Evolutionary conservation across 2,888 invertebrate genomes (phyloP).

Genomic region (Diachrysia chrysitis): DNA sequence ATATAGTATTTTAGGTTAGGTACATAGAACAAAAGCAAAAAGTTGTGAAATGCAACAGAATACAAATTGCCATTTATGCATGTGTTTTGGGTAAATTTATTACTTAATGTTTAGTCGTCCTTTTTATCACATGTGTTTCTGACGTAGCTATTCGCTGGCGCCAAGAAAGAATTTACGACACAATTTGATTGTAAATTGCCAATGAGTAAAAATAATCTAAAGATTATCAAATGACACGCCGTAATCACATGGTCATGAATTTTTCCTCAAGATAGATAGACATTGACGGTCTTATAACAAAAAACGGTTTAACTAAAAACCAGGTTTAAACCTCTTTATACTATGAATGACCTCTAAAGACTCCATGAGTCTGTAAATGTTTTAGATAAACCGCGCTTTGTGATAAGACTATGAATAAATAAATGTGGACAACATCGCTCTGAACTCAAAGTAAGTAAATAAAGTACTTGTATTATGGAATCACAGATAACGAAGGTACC

Average conservation of each 20-base stretch:
- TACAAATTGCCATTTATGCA: conserved; percentile 74
- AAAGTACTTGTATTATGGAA: too few relatives aligned
- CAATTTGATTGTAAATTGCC: not conserved
- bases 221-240: not conserved
- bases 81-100: conserved; percentile 72
- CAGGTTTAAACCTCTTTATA: too few relatives aligned
- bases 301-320: too few relatives aligned
- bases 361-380: too few relatives aligned
- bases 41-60: conserved; percentile 65
- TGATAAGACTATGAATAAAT: too few relatives aligned
- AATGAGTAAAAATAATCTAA: not conserved
- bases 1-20: conserved; percentile 50
- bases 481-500: too few relatives aligned
- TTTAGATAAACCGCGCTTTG: too few relatives aligned
- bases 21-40: conserved; percentile 67
- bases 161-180: not conserved
- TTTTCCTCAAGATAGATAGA: too few relatives aligned
- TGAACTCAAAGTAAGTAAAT: too few relatives aligned
- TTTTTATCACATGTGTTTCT: not conserved
- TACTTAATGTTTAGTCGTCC: conserved; percentile 59
- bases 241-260: not conserved
- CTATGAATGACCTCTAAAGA: too few relatives aligned
- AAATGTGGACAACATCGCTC: too few relatives aligned
- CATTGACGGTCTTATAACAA: too few relatives aligned
- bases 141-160: not conserved